Base-by-base conservation (phyloP, 1,140 invertebrate genomes). In the Musca vetustissima region DNA sequence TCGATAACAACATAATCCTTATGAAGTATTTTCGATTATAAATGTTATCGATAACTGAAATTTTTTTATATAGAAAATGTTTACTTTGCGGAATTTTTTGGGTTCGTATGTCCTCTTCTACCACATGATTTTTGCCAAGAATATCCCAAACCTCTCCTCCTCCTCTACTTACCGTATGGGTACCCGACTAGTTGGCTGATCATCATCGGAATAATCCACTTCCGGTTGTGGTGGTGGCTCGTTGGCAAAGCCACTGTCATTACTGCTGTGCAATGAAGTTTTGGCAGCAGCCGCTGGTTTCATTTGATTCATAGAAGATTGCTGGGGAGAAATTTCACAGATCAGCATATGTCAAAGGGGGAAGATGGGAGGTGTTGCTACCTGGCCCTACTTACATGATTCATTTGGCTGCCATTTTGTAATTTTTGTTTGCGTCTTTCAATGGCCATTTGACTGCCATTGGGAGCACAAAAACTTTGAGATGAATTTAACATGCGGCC, bases 211-310 rank as follows among this genome's bases (percentile, higher is more conserved):
- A 81, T 95, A 95, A 82, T 95, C 93, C 70, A 94, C 88, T 83
- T 95, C 93, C 1, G 93, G 93, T 75, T 94, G 92, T 21, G 92
- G 91, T 4, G 93, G 92, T 11, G 92, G 91, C 65, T 80, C 94
- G 76, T 95, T 95, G 75, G 92, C 93, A 78, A 95, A 95, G 24
- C 93, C 93, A 74, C 93, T 94, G 83, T 95, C 93, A 83, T 95
- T 95, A 77, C 93, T 95, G 79, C 92, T 94, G 80, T 95, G 92
- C 65, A 94, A 86, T 21, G 91, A 93, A 11, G 91, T 91, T 76
- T 90, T 90, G 59, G 88, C 88, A 32, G 88, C 87, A 14, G 75
- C 73, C 17, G 73, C 72, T n/a, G 74, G 70, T 66, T 81, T 78
- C 49, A 70, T 66, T 73, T 71, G 52, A 66, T 70, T 64, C 74